Percentiles rank a stretch among this genome's conserved stretches.
phyloP scores from a whole-genome alignment of 2,113 vertebrate species.

The Gymnobelideus leadbeateri region DNA sequence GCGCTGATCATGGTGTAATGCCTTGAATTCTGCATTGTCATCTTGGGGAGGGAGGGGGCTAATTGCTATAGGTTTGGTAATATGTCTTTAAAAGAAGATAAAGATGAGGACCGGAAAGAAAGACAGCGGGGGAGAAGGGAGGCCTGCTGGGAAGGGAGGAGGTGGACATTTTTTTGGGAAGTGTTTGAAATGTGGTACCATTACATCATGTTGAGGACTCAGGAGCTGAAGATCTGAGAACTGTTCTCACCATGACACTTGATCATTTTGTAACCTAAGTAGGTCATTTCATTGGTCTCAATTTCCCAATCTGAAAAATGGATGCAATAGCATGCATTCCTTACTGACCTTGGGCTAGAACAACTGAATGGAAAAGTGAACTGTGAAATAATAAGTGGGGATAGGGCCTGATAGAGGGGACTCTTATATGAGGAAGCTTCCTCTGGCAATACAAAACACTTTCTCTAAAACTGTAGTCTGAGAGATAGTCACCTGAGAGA shows the following conservation, averaged over 20 bases:
- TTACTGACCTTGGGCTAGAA: background rate
- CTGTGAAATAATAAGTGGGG: background rate
- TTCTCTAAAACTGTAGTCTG: background rate
- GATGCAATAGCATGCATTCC: background rate
- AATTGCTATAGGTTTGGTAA: background rate
- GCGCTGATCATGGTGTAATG: constrained; percentile 1
- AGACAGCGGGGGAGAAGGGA: background rate
- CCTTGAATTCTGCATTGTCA: constrained; percentile 11
- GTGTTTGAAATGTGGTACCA: background rate
- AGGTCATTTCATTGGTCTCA: background rate
- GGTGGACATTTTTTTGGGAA: background rate
- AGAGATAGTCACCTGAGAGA: background rate
- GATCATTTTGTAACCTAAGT: background rate
- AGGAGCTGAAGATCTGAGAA: background rate
- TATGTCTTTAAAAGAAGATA: constrained; percentile 14
- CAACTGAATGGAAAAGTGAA: background rate
- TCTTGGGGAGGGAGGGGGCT: background rate
- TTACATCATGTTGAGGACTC: background rate
- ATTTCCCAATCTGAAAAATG: background rate
- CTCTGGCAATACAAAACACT: background rate
- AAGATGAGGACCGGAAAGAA: constrained; percentile 13
- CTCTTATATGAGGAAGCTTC: background rate
- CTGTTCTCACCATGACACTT: background rate
- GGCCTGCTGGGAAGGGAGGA: background rate
- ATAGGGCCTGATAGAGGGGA: background rate